Percentiles rank a stretch among this genome's conserved stretches.
These are phyloP conservation scores for Falcunculus frontatus DNA, from an alignment of 2,113 vertebrate species.

Conservation along the genomic window DNA sequence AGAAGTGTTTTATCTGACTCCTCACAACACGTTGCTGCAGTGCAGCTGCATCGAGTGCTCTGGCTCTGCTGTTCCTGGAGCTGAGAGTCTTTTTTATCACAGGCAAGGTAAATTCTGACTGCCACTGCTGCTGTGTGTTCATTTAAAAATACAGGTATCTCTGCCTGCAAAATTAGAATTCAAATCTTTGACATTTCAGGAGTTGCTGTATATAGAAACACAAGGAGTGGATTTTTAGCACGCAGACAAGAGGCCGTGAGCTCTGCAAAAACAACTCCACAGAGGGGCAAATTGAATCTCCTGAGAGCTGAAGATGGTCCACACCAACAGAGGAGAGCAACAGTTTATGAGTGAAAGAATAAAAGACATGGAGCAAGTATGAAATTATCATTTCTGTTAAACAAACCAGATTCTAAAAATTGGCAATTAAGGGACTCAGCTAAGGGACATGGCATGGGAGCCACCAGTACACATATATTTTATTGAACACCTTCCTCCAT, in stretches of 20 bases:
- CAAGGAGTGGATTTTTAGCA: background rate
- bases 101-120: background rate
- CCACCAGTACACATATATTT: background rate
- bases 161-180: background rate
- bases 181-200: background rate
- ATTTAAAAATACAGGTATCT: background rate
- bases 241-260: background rate
- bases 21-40: fast-evolving
- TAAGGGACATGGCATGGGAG: background rate
- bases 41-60: background rate
- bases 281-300: background rate
- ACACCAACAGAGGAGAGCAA: background rate
- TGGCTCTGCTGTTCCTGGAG: background rate
- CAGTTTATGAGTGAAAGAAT: background rate
- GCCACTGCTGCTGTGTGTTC: background rate
- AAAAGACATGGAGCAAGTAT: background rate
- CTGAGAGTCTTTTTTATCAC: background rate
- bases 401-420: background rate
- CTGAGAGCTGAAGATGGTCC: background rate
- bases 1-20: background rate
- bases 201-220: background rate
- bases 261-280: background rate
- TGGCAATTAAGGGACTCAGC: background rate
- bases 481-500: background rate
- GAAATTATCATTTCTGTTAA: background rate